Conservation (phyloP, 2,113 vertebrate species). For the Alces alces region DNA sequence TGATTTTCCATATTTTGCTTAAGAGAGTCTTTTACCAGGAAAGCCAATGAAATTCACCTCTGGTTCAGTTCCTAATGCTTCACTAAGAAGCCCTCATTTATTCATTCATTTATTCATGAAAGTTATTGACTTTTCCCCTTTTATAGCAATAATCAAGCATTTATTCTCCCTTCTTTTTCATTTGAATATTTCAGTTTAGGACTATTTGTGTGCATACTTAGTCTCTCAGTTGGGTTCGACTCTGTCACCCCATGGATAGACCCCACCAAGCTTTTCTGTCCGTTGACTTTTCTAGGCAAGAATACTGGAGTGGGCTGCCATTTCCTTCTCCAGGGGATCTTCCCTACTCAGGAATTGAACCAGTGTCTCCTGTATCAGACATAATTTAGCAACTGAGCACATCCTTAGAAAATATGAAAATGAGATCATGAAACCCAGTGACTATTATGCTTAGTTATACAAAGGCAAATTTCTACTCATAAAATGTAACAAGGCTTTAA, state of each 20-base stretch:
- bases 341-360: background rate
- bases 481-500: constrained; percentile 73
- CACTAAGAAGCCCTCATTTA: background rate
- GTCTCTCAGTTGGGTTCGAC: accelerated
- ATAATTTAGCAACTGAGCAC: background rate
- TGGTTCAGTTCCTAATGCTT: background rate
- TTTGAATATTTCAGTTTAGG: constrained; percentile 74
- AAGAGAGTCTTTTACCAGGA: background rate
- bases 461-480: constrained; percentile 69
- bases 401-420: constrained; percentile 71
- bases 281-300: background rate
- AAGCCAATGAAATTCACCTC: background rate
- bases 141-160: constrained; percentile 63
- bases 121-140: constrained; percentile 32
- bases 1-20: background rate
- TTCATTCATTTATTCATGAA: background rate
- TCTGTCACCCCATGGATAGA: background rate
- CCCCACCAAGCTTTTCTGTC: background rate
- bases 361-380: background rate
- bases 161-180: constrained; percentile 68
- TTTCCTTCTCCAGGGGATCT: background rate
- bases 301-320: background rate
- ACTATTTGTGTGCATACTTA: constrained; percentile 35
- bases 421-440: constrained; percentile 62
- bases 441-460: constrained; percentile 75